phyloP scores from a whole-genome alignment of 2,113 vertebrate genomes.

The Shinisaurus crocodilurus region DNA sequence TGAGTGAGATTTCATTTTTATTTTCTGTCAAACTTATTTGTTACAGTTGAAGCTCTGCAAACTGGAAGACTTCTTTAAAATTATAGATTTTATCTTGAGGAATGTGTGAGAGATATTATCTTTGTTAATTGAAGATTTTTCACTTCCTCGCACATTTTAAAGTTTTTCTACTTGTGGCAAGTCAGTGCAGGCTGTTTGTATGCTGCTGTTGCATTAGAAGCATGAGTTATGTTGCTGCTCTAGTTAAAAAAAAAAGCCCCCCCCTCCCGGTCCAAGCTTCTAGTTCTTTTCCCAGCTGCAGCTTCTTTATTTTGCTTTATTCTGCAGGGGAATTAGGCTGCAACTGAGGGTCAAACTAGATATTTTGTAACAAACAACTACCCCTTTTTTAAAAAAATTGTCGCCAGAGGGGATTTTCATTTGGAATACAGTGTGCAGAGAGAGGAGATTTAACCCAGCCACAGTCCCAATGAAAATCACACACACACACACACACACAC shows the following conservation, averaged over 20 bases:
- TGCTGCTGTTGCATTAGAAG: background rate
- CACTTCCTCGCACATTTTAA: rapidly evolving
- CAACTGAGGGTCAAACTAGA: background rate
- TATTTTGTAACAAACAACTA: no score
- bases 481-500: no score
- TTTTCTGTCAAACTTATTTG: background rate
- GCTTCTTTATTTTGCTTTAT: background rate
- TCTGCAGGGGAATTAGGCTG: background rate
- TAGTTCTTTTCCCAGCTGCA: background rate
- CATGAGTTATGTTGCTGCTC: no score
- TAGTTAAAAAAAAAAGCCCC: background rate
- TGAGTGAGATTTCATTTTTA: background rate
- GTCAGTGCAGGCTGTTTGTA: background rate
- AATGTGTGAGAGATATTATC: background rate
- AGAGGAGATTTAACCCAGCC: no score
- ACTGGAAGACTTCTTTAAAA: background rate
- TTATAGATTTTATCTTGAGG: background rate
- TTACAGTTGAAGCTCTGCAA: background rate
- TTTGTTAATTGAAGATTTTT: background rate
- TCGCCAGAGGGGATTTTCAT: no score
- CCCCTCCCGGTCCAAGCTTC: background rate
- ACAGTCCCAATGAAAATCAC: no score
- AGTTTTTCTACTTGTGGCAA: background rate
- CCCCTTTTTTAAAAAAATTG: no score
- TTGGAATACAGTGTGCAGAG: no score